Base-by-base conservation (phyloP, 2,797 vertebrate genomes). In the Phoebastria nigripes region DNA sequence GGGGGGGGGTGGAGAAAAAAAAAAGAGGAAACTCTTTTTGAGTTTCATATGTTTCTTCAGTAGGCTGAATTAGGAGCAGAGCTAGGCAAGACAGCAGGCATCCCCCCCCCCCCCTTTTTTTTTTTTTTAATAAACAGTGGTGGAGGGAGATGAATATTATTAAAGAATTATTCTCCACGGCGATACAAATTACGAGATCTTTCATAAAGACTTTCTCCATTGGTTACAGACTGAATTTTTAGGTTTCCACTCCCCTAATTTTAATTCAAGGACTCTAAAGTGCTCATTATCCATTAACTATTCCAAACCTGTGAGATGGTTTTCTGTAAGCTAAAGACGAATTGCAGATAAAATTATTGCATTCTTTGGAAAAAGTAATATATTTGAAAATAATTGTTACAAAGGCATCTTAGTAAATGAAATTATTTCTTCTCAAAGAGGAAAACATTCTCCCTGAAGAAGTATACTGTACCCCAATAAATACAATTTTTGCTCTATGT, bases 51-150 rank as follows among this genome's bases (percentile, higher is more conserved):
- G 2, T 65, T 78, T 35, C 16, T 59, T 51, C 22, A 37, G 5
- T 35, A 63, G 9, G 14, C 33, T 52, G 6, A 31, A 54, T 11
- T 47, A 33, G 10, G 3, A 59, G 3, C 8, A 54, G 20, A 62
- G 2, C 3, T 46, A 39, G 29, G 8, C 11, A 65, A 59, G 19
- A 69, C 4, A 41, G 11, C 10, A 63, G 33, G 3, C 4, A 67
- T 16, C 3, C 11, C 25, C 9, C 8, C 4, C 1, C 15, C 5
- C 3, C 2, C 9, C 15, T 44, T 16, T n/a, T 28, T 19, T 49
- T 24, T 44, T 49, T 47, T 47, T 61, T 39, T 7, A 24, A 11
- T 20, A 28, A 56, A 42, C 4, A 28, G 3, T 73, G 28, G 2
- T 8, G 11, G 15, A 54, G 0, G 11, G 17, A 59, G 5, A 12